Conservation (phyloP, 2,888 invertebrate genomes). For the Acanthosoma haemorrhoidale region DNA sequence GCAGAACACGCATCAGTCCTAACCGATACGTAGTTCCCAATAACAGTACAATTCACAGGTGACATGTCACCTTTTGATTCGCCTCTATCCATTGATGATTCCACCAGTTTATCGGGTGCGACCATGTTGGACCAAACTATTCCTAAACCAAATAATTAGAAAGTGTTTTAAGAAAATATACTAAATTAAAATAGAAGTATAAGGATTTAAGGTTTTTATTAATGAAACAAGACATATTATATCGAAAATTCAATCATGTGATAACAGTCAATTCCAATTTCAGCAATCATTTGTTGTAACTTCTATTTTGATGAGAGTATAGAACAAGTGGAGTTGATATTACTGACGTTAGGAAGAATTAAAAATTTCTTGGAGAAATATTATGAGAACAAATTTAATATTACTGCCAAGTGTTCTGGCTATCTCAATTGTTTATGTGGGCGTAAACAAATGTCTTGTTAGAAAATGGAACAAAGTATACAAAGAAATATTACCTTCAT, state of each 20-base stretch:
- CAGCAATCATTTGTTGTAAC: background rate
- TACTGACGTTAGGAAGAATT: background rate
- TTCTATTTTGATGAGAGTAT: background rate
- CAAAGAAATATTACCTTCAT: constrained; percentile 19
- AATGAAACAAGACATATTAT: background rate
- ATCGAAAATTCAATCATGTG: background rate
- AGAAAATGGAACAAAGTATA: constrained; percentile 22
- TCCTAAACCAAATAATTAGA: constrained; percentile 36
- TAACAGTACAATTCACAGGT: constrained; percentile 33
- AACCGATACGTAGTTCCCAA: constrained; percentile 6
- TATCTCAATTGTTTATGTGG: constrained; percentile 14
- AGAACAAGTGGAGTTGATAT: background rate
- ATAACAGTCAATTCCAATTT: background rate
- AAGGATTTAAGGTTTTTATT: background rate
- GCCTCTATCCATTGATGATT: constrained; percentile 36
- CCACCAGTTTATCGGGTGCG: constrained; percentile 38
- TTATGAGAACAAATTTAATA: too few species aligned
- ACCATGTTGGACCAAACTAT: constrained; percentile 35
- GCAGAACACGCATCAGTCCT: background rate
- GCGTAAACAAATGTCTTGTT: constrained; percentile 22
- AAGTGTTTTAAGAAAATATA: constrained; percentile 17
- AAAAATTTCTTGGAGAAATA: too few species aligned
- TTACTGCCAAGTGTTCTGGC: background rate
- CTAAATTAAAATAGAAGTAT: background rate
- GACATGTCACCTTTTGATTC: constrained; percentile 38